These are phyloP conservation scores for Xiphophorus hellerii DNA, from an alignment of 2,113 vertebrate genomes.

Conservation along the genomic window DNA sequence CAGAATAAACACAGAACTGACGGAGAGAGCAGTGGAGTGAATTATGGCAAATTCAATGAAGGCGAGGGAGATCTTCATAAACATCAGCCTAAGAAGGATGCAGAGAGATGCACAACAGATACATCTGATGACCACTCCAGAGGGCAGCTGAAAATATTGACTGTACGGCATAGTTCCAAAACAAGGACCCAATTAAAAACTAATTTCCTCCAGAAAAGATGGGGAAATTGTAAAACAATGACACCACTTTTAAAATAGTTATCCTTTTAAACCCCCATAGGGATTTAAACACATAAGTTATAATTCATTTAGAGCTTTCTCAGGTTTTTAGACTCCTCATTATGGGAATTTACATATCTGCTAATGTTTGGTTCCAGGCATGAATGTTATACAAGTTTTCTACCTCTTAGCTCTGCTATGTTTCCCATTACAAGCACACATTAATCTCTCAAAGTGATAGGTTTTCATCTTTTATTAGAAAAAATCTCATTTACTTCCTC, in stretches of 20 bases:
- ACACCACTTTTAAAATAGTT: not conserved
- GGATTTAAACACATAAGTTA: constrained; percentile 11
- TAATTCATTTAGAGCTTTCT: constrained; percentile 36
- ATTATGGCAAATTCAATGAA: constrained; percentile 37
- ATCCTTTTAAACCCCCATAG: not conserved
- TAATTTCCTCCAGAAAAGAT: not conserved
- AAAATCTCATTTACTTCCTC: constrained; percentile 16
- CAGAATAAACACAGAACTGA: constrained; percentile 58
- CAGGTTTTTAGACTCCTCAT: constrained; percentile 14
- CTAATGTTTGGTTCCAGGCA: constrained; percentile 18
- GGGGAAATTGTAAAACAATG: not conserved
- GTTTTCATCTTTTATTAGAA: constrained; percentile 35
- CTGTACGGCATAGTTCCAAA: not conserved
- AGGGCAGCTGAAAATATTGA: not conserved
- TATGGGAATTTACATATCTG: constrained; percentile 24
- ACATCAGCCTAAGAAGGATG: constrained; percentile 24
- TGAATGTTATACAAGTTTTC: not conserved
- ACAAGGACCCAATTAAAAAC: not conserved
- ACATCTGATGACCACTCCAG: constrained; percentile 10
- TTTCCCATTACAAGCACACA: constrained; percentile 18
- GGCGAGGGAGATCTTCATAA: constrained; percentile 38
- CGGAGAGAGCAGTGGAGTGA: constrained; percentile 23
- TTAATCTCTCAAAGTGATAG: constrained; percentile 10
- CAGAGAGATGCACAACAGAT: constrained; percentile 14
- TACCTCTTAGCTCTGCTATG: not conserved